phyloP scores from a whole-genome alignment of 1,140 invertebrate genomes.

The Microplitis mediator region DNA sequence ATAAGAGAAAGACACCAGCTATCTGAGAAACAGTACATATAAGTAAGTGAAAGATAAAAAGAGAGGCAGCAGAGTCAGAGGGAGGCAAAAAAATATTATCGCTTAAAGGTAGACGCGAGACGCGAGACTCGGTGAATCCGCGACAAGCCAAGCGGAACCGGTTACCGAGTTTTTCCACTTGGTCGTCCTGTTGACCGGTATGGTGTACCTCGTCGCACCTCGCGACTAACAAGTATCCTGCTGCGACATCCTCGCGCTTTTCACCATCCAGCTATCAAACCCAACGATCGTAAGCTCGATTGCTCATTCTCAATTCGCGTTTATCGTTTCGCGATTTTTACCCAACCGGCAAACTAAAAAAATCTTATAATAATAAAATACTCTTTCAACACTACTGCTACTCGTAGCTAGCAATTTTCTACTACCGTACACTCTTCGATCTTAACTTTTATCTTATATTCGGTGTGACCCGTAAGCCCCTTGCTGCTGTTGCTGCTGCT shows the following conservation, averaged over 20 bases:
- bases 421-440: no score
- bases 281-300: no score
- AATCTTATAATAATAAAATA: no score
- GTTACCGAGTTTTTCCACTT: constrained; percentile 24
- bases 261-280: neutral
- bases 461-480: neutral
- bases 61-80: neutral
- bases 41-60: neutral
- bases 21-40: neutral
- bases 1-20: neutral
- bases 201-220: neutral
- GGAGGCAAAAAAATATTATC: constrained; percentile 8
- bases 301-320: no score
- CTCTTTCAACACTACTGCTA: no score
- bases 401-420: no score
- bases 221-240: constrained; percentile 5
- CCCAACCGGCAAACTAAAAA: no score
- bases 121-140: constrained; percentile 17
- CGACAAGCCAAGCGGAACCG: constrained; percentile 20
- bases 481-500: neutral
- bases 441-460: no score
- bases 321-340: no score
- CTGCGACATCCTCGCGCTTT: neutral
- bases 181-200: neutral
- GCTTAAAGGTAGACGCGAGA: constrained; percentile 18